These are phyloP conservation scores for Hydrolagus colliei DNA, from an alignment of 2,797 vertebrate genomes.

Conservation along the genomic window DNA sequence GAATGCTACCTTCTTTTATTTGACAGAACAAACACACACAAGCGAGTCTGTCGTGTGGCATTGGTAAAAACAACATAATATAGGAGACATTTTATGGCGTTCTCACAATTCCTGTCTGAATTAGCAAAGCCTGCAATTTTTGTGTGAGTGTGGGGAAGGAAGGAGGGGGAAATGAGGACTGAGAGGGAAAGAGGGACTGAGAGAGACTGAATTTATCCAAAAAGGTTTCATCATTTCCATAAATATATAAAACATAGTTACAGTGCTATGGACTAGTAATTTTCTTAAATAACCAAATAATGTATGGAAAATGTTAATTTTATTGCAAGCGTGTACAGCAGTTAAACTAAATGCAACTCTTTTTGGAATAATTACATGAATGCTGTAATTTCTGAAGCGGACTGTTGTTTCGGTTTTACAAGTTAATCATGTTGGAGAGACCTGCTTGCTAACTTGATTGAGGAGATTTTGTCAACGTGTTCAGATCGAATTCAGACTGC, in stretches of 20 bases:
- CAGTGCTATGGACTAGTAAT: neutral
- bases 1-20: constrained; percentile 48
- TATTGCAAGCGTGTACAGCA: neutral
- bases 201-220: neutral
- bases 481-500: neutral
- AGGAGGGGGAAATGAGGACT: neutral
- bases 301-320: neutral
- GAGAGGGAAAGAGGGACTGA: no score
- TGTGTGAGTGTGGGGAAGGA: neutral
- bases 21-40: constrained; percentile 47
- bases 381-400: constrained; percentile 6
- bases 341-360: neutral
- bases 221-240: neutral
- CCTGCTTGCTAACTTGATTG: no score
- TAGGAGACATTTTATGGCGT: neutral
- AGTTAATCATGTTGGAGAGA: neutral
- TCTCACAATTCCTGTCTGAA: no score
- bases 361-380: neutral
- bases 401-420: neutral
- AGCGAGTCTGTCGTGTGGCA: constrained; percentile 42
- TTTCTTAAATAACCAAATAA: neutral
- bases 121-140: neutral
- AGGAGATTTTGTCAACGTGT: neutral
- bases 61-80: constrained; percentile 6
- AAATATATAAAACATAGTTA: neutral